Percentiles rank a stretch among this genome's conserved stretches.
Conservation (phyloP, 2,888 invertebrate species). For the Xylocampa areola region DNA sequence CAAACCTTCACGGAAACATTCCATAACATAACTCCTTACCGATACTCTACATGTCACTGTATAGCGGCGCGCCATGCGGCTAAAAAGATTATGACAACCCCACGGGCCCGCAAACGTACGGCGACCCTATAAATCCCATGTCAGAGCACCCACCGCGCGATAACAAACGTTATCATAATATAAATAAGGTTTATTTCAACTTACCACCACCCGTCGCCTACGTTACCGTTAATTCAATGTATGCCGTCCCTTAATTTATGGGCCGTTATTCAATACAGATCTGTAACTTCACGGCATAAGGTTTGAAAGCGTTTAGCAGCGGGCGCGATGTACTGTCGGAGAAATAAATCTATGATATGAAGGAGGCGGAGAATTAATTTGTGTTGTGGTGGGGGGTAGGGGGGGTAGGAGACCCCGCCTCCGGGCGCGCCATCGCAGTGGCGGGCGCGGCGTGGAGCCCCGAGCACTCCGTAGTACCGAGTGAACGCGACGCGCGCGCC, state of each 20-base stretch:
- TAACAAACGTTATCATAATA: constrained; percentile 68
- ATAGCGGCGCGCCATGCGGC: constrained; percentile 82
- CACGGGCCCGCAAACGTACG: constrained; percentile 77
- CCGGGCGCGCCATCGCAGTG: constrained; percentile 86
- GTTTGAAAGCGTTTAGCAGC: constrained; percentile 85
- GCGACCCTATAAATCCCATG: constrained; percentile 81
- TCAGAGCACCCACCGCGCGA: constrained; percentile 60
- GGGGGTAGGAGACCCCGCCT: constrained; percentile 81
- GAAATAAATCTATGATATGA: constrained; percentile 90
- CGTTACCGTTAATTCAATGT: constrained; percentile 86
- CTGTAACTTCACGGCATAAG: constrained; percentile 83
- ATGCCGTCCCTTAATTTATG: constrained; percentile 86
- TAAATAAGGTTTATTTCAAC: constrained; percentile 73
- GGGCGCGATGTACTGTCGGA: constrained; percentile 77
- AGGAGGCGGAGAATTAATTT: constrained; percentile 88
- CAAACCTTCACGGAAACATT: constrained; percentile 68
- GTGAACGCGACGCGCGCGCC: constrained; percentile 64
- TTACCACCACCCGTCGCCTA: constrained; percentile 66
- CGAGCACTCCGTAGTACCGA: constrained; percentile 53
- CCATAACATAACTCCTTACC: constrained; percentile 76
- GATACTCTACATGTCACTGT: constrained; percentile 80
- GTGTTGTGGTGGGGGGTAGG: constrained; percentile 76
- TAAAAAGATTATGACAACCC: constrained; percentile 89
- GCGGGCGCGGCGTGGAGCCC: constrained; percentile 66
- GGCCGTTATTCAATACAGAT: constrained; percentile 81